These are phyloP conservation scores for Aulostomus chinensis DNA, from an alignment of 2,797 vertebrate genomes.

Conservation along the genomic window DNA sequence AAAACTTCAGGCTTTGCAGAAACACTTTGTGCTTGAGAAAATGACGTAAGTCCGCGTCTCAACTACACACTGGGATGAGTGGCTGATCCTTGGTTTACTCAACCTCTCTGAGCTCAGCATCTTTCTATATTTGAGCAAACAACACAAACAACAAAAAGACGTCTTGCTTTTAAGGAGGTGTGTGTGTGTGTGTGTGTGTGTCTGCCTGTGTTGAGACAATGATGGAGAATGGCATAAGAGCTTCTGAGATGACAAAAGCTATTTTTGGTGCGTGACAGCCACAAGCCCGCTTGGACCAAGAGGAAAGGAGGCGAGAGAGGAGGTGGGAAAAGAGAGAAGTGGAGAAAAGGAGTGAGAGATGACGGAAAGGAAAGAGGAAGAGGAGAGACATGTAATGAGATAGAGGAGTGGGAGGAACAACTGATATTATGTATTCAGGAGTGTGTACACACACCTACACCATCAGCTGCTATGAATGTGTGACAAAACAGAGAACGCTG, in stretches of 20 bases:
- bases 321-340: conserved; percentile 1
- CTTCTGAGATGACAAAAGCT: conserved; percentile 62
- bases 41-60: too few species aligned
- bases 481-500: neutral
- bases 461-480: neutral
- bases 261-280: conserved; percentile 61
- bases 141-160: conserved; percentile 5
- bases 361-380: neutral
- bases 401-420: neutral
- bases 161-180: conserved; percentile 15
- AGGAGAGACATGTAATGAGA: neutral
- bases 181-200: neutral
- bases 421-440: neutral
- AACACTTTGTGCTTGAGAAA: too few species aligned
- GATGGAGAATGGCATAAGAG: conserved; percentile 46
- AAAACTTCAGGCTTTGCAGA: too few species aligned
- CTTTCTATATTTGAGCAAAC: conserved; percentile 15
- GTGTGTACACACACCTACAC: neutral
- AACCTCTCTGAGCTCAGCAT: conserved; percentile 2
- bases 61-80: conserved; percentile 18
- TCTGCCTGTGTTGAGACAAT: conserved; percentile 39
- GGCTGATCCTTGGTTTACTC: conserved; percentile 22
- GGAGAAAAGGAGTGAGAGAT: neutral
- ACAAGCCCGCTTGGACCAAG: conserved; percentile 39
- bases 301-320: conserved; percentile 33